Evolutionary conservation across 1,140 invertebrate species (phyloP).

Genomic region (Drosophila chauvacae): DNA sequence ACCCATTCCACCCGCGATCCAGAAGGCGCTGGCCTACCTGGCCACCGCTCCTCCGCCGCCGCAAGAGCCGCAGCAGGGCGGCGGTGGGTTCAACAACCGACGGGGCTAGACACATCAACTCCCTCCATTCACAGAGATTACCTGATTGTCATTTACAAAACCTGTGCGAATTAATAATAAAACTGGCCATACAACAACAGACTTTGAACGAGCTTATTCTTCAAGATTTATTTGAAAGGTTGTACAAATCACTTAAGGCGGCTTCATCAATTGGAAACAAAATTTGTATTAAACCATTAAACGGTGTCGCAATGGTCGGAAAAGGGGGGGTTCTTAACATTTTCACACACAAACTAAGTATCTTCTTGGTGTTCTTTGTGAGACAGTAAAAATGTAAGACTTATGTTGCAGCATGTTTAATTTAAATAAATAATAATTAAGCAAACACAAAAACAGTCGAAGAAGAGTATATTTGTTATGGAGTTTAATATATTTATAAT

Average conservation of each 20-base stretch:
- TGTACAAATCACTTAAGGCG: conserved; percentile 1
- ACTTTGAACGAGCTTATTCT: not conserved
- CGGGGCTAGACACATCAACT: conserved; percentile 37
- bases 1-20: conserved; percentile 88
- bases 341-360: not conserved
- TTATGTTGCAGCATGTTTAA: not conserved
- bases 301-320: too few species aligned
- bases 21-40: conserved; percentile 87
- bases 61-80: conserved; percentile 50
- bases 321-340: not conserved
- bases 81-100: conserved; percentile 48
- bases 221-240: conserved; percentile 4
- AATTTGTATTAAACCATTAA: not conserved
- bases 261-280: not conserved
- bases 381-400: not conserved
- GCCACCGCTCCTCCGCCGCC: conserved; percentile 85
- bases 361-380: not conserved
- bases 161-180: conserved; percentile 34
- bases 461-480: not conserved
- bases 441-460: not conserved
- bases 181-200: conserved; percentile 45
- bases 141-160: conserved; percentile 29
- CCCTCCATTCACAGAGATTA: conserved; percentile 5
- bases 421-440: not conserved
- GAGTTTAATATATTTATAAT: too few species aligned